Evolutionary conservation across 2,888 invertebrate species (phyloP), one percentile per base, ranked within the genome.

Genomic region (Cylindroiulus punctatus): DNA sequence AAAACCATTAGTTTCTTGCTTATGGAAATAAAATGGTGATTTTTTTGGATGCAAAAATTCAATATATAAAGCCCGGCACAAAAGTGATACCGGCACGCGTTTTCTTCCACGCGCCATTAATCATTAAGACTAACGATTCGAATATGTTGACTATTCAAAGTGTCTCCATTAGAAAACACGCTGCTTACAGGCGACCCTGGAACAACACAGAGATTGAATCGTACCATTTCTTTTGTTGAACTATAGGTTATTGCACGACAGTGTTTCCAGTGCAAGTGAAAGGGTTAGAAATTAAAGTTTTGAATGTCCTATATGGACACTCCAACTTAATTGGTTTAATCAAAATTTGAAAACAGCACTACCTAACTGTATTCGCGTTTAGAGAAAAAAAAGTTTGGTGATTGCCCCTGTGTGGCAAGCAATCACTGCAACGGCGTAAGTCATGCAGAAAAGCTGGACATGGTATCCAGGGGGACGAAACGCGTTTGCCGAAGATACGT

Each of bases 81-180:
- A 65, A 65, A 65, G 22, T 65, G n/a, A 65, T 65, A 65, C 65
- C 65, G n/a, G 65, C 65, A 65, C 22, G 65, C 26, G 22, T 26
- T 65, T 65, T 10, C 65, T 22, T 8, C 12, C 8, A 10, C 22
- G 26, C 57, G 5, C 65, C 65, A 65, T 65, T 65, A 65, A 65
- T 65, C 65, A 65, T 65, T 65, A 65, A 65, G 65, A 65, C 65
- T 26, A 65, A 65, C 65, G 65, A 65, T 65, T 65, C 65, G 65
- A 65, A 65, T 65, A 65, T 22, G 65, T 65, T 65, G 26, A 26
- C 65, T 65, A 26, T 22, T 22, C 65, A 65, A 26, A 65, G 4
- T 10, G n/a, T 65, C 65, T 5, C 26, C 65, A 65, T 65, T 65
- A 26, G 26, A 10, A 65, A 65, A 65, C 65, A 26, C 4, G 26